Percentiles rank a stretch among this genome's conserved stretches.
phyloP scores from a whole-genome alignment of 2,888 invertebrate genomes.

The Portevinia maculata region DNA sequence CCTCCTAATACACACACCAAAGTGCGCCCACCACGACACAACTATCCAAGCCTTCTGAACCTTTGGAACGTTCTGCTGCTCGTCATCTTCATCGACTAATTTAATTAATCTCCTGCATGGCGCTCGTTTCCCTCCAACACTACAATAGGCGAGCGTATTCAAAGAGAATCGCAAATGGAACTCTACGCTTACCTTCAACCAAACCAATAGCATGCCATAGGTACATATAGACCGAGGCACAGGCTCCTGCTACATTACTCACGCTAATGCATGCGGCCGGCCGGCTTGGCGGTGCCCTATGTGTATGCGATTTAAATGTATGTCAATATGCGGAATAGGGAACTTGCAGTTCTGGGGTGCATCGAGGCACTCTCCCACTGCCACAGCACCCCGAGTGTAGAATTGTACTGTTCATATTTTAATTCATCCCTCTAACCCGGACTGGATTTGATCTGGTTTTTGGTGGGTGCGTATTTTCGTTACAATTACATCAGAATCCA shows the following conservation, averaged over 20 bases:
- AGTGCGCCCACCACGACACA: conserved; percentile 2
- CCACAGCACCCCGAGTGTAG: conserved; percentile 54
- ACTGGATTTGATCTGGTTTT: conserved; percentile 16
- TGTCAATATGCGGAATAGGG: conserved; percentile 62
- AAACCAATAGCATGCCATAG: conserved; percentile 1
- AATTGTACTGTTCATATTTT: conserved; percentile 44
- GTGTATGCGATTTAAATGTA: conserved; percentile 53
- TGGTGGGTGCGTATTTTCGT: not conserved
- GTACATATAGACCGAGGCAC: not conserved
- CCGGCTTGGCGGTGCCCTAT: conserved; percentile 9
- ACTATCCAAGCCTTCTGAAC: conserved; percentile 28
- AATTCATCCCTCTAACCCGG: conserved; percentile 37
- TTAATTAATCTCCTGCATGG: conserved; percentile 52
- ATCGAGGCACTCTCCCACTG: conserved; percentile 64
- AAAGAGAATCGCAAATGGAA: conserved; percentile 54
- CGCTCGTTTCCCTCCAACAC: not conserved
- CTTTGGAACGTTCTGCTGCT: conserved; percentile 34
- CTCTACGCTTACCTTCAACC: conserved; percentile 34
- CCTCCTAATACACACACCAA: conserved; percentile 29
- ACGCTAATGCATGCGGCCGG: conserved; percentile 53
- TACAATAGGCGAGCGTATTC: conserved; percentile 17
- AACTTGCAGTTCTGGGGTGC: conserved; percentile 47
- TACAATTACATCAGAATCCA: conserved; percentile 39
- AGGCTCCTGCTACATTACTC: conserved; percentile 44
- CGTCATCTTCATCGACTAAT: conserved; percentile 55